phyloP scores from a whole-genome alignment of 2,888 invertebrate species.

The Ectropis crepuscularia region DNA sequence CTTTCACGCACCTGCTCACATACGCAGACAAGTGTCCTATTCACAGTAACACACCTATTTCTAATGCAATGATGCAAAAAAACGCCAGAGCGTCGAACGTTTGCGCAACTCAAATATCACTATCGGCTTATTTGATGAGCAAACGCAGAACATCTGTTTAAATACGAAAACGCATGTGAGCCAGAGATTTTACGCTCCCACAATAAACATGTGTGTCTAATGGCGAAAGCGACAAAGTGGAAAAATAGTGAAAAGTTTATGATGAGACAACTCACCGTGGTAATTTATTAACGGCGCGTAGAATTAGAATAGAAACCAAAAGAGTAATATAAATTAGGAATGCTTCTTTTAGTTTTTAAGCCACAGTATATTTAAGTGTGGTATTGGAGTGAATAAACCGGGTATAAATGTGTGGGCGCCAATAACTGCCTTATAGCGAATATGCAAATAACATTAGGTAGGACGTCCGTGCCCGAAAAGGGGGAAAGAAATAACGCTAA shows the following conservation, averaged over 20 bases:
- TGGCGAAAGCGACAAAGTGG: conserved; percentile 51
- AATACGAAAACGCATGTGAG: conserved; percentile 51
- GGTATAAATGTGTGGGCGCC: conserved; percentile 60
- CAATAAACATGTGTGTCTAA: conserved; percentile 54
- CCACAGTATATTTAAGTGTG: conserved; percentile 10
- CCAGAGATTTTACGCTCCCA: conserved; percentile 58
- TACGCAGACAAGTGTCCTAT: conserved; percentile 29
- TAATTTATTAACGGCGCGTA: conserved; percentile 10
- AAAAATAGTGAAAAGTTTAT: conserved; percentile 39
- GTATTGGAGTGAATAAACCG: conserved; percentile 39
- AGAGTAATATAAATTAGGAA: not conserved
- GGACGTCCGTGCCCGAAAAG: conserved; percentile 80
- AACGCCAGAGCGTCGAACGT: conserved; percentile 46
- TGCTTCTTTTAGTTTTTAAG: not conserved
- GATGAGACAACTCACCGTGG: conserved; percentile 17
- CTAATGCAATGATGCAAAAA: conserved; percentile 48
- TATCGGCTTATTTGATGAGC: conserved; percentile 61
- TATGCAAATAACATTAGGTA: conserved; percentile 72
- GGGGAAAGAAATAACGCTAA: conserved; percentile 76
- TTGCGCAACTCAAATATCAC: conserved; percentile 61
- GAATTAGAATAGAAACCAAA: not conserved
- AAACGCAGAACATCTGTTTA: conserved; percentile 65
- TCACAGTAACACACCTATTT: conserved; percentile 36
- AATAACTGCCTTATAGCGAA: conserved; percentile 61
- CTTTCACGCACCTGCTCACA: conserved; percentile 31